Conservation (phyloP, 2,113 vertebrate species). For the Hypocryptadius cinnamomeus region DNA sequence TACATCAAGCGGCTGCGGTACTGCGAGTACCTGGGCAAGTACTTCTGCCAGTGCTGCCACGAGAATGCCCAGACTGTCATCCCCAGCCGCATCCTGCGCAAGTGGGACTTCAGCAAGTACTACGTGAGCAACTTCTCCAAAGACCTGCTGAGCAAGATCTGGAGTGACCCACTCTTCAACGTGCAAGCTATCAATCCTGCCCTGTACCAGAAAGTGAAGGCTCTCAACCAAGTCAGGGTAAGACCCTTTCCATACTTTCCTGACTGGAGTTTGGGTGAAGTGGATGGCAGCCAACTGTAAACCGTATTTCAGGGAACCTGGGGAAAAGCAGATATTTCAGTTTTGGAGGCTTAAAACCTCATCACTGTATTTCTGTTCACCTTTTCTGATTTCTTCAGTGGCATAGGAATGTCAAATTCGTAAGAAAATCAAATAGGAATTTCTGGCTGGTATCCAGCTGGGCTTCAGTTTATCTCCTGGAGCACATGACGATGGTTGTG, state of each 20-base stretch:
- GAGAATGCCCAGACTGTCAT: slow-evolving; percentile 87
- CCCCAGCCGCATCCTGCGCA: slow-evolving; percentile 86
- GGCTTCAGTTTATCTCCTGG: not conserved
- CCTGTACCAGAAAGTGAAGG: slow-evolving; percentile 89
- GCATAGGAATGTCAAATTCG: not conserved
- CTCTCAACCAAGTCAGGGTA: slow-evolving; percentile 87
- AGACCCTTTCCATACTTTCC: not conserved
- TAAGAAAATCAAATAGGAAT: not conserved
- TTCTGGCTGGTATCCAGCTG: not conserved
- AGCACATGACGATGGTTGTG: fast-evolving
- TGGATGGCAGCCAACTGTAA: not conserved
- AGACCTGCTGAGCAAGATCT: slow-evolving; percentile 91
- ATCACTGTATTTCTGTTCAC: not conserved
- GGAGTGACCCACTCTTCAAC: slow-evolving; percentile 93
- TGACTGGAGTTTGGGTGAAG: not conserved
- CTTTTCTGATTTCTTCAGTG: not conserved
- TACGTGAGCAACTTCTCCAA: slow-evolving; percentile 95
- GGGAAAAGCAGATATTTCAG: not conserved
- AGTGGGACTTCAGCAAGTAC: slow-evolving; percentile 98
- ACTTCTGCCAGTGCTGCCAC: slow-evolving; percentile 98
- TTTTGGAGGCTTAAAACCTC: not conserved
- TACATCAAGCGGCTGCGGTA: slow-evolving; percentile 95
- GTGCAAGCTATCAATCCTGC: slow-evolving; percentile 86
- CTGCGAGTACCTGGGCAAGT: slow-evolving; percentile 96
- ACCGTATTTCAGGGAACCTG: not conserved